Percentiles rank a stretch among this genome's conserved stretches.
phyloP scores from a whole-genome alignment of 2,113 vertebrate species.

The Rissa tridactyla region DNA sequence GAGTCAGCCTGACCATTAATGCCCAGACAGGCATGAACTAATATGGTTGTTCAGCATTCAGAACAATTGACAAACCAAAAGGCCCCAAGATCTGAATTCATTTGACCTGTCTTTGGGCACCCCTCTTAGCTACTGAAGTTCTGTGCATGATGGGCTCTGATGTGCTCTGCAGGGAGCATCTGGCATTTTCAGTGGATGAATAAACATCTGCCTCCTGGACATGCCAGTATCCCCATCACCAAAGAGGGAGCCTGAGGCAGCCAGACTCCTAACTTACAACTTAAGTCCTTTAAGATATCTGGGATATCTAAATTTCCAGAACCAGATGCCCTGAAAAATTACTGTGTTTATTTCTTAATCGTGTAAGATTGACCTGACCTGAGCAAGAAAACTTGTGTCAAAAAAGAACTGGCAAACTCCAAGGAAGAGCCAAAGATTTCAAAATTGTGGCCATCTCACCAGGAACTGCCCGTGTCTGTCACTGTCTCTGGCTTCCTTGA shows the following conservation, averaged over 20 bases:
- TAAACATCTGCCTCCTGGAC: not conserved
- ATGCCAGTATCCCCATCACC: not conserved
- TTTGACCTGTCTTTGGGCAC: not conserved
- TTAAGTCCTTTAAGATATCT: not conserved
- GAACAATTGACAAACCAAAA: not conserved
- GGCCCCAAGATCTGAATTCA: not conserved
- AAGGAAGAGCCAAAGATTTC: not conserved
- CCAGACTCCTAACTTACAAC: not conserved
- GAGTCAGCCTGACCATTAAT: not conserved
- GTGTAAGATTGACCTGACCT: not conserved
- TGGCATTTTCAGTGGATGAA: not conserved
- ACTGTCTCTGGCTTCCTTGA: not conserved
- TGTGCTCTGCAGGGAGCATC: not conserved
- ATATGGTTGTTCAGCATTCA: not conserved
- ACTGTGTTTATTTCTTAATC: not conserved
- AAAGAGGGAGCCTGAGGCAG: not conserved
- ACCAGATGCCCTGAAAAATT: not conserved
- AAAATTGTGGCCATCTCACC: not conserved
- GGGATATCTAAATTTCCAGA: not conserved
- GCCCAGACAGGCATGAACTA: not conserved
- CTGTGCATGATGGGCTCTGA: fast-evolving
- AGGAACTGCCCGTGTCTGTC: not conserved
- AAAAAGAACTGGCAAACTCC: not conserved
- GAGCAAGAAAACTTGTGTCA: not conserved
- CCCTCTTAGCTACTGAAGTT: not conserved